phyloP scores from a whole-genome alignment of 2,797 vertebrate genomes.

The Brachyrhaphis roseni region DNA sequence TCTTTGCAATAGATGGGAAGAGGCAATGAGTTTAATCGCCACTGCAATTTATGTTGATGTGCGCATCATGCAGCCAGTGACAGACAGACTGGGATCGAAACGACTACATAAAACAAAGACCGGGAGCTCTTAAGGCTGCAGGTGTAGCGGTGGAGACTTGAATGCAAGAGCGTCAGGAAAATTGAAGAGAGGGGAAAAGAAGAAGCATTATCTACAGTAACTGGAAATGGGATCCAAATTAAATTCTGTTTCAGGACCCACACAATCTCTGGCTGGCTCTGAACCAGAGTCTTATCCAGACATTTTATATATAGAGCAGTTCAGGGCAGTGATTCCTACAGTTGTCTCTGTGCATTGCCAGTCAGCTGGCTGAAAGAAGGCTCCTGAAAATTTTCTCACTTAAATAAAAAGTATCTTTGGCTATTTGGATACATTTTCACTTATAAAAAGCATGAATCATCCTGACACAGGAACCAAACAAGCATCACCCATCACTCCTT shows the following conservation, averaged over 20 bases:
- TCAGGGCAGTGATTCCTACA: not conserved
- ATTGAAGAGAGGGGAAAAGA: not conserved
- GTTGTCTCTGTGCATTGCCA: not conserved
- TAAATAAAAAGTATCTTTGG: not conserved
- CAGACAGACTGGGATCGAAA: not conserved
- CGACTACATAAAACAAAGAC: not conserved
- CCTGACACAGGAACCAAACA: not conserved
- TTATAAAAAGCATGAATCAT: not conserved
- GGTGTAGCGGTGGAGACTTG: not conserved
- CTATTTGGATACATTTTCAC: not conserved
- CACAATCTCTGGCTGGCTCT: not conserved
- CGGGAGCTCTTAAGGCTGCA: not conserved
- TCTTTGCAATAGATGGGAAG: not conserved
- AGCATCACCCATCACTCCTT: not conserved
- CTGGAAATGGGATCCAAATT: not conserved
- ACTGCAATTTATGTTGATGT: not conserved
- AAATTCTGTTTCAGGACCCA: no score
- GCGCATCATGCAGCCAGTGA: not conserved
- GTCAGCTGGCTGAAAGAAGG: not conserved
- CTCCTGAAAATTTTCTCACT: not conserved
- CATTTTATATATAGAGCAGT: not conserved
- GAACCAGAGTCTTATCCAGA: not conserved
- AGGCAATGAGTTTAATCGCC: not conserved
- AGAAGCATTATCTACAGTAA: not conserved
- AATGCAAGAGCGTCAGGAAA: not conserved